Conservation (phyloP, 2,113 vertebrate species). For the Dromas ardeola region DNA sequence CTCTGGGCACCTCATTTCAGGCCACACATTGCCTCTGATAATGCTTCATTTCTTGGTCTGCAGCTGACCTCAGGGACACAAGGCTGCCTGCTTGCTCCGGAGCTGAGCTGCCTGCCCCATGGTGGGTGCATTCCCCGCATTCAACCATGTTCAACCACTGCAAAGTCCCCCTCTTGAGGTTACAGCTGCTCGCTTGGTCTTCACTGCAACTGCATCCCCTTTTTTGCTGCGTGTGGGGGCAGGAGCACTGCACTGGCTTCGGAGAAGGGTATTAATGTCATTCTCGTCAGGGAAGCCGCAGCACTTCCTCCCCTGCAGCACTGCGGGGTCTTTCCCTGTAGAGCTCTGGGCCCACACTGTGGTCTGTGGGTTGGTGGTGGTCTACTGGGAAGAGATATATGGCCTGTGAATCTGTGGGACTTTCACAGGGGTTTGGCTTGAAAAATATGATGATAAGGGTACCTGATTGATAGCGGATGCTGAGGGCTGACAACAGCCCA, state of each 20-base stretch:
- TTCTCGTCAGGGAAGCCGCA: neutral
- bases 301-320: neutral
- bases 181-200: neutral
- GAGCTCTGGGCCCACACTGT: neutral
- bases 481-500: neutral
- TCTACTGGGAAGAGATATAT: neutral
- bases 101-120: rapidly evolving
- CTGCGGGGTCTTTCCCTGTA: neutral
- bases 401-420: rapidly evolving
- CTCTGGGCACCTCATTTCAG: neutral
- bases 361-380: neutral
- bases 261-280: neutral
- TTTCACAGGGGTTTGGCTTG: neutral
- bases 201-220: neutral
- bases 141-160: neutral
- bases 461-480: neutral
- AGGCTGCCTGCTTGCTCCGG: neutral
- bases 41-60: neutral
- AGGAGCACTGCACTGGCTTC: neutral
- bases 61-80: neutral
- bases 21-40: neutral
- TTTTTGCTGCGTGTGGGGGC: neutral
- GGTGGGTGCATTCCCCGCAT: neutral
- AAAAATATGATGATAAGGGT: rapidly evolving
- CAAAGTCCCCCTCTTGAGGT: neutral